Conservation (phyloP, 2,888 invertebrate genomes). For the Melangyna quadrimaculata region DNA sequence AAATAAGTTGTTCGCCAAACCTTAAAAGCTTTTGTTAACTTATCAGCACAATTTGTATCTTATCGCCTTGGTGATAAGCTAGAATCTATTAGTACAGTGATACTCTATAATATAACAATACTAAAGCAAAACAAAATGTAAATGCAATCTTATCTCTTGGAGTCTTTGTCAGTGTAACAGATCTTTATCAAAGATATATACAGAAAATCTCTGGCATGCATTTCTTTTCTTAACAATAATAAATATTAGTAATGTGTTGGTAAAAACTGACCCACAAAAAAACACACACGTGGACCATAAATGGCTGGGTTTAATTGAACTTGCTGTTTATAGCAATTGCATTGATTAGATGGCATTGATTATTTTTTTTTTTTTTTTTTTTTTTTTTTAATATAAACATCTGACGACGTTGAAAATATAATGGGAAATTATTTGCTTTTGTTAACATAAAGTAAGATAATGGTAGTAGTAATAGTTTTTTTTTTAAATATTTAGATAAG, state of each 20-base stretch:
- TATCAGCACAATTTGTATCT: constrained; percentile 33
- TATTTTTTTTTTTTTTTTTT: neutral
- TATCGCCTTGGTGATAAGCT: constrained; percentile 33
- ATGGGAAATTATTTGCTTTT: neutral
- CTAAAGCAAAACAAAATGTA: neutral
- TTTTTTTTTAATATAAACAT: neutral
- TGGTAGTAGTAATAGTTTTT: neutral
- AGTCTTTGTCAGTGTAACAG: neutral
- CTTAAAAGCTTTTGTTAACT: neutral
- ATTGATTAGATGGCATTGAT: constrained; percentile 28
- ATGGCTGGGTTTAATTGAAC: constrained; percentile 13
- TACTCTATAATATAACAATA: neutral
- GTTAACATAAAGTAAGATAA: neutral
- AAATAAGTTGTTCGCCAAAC: neutral
- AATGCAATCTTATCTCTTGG: constrained; percentile 28
- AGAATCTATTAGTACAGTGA: neutral
- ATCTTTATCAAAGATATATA: neutral
- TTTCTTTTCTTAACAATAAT: neutral
- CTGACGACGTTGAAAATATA: constrained; percentile 1
- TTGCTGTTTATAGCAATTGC: constrained; percentile 23
- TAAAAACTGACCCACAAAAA: neutral
- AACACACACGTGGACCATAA: neutral
- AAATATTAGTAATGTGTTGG: neutral
- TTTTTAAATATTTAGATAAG: constrained; percentile 1
- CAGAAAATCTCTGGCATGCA: neutral